Conservation (phyloP, 2,888 invertebrate species). For the Agonopterix heracliana region DNA sequence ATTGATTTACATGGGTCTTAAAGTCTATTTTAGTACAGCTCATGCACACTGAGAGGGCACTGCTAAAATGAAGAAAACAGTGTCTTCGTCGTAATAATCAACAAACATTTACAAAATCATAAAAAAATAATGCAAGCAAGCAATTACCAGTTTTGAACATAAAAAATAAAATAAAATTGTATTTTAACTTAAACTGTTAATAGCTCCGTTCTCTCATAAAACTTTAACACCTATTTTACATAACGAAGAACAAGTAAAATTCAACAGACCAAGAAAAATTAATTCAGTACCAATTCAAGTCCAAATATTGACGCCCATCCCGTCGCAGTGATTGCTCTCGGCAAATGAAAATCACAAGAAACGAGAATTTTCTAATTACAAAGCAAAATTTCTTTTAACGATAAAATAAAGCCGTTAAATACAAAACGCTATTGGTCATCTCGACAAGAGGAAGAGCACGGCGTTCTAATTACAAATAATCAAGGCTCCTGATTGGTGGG, state of each 20-base stretch:
- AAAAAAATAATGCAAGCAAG: too few relatives aligned
- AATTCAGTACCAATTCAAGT: slow-evolving; percentile 26
- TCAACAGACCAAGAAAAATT: slow-evolving; percentile 24
- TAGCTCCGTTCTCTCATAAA: background rate
- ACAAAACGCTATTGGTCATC: slow-evolving; percentile 71
- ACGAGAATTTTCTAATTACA: slow-evolving; percentile 52
- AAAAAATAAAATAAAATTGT: too few relatives aligned
- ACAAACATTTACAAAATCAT: too few relatives aligned
- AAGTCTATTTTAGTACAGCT: too few relatives aligned
- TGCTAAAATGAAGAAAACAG: too few relatives aligned
- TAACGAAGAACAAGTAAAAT: slow-evolving; percentile 7
- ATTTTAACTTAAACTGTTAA: too few relatives aligned
- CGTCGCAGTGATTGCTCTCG: slow-evolving; percentile 40
- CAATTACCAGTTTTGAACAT: too few relatives aligned
- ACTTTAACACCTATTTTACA: background rate
- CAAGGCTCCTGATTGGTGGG: slow-evolving; percentile 68
- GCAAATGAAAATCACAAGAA: slow-evolving; percentile 42
- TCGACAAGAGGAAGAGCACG: slow-evolving; percentile 56
- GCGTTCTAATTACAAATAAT: slow-evolving; percentile 77
- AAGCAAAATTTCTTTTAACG: slow-evolving; percentile 42
- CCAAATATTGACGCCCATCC: slow-evolving; percentile 40
- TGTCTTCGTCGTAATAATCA: too few relatives aligned
- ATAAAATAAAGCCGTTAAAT: slow-evolving; percentile 53
- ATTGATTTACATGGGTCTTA: too few relatives aligned
- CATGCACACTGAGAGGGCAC: too few relatives aligned